Conservation (phyloP, 2,888 invertebrate species). For the Melieria picta region DNA sequence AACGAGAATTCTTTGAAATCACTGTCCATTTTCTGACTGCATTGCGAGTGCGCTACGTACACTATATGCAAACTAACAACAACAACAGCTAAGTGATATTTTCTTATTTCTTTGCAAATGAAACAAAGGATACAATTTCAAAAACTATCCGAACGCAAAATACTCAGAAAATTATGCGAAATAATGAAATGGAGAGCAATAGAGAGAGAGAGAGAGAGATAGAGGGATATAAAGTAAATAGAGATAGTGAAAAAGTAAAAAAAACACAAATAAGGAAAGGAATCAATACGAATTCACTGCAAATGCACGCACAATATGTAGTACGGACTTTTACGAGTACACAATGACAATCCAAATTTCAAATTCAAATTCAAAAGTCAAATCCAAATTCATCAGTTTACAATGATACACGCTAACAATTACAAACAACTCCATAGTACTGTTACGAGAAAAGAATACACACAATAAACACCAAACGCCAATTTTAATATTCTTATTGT, state of each 20-base stretch:
- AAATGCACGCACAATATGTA: conserved; percentile 19
- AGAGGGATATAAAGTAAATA: conserved; percentile 25
- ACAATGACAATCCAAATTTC: conserved; percentile 20
- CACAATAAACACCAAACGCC: conserved; percentile 64
- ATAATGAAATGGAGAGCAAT: conserved; percentile 28
- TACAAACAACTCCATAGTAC: conserved; percentile 50
- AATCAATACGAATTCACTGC: conserved; percentile 14
- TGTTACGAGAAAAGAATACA: conserved; percentile 41
- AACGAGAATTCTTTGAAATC: too few relatives aligned
- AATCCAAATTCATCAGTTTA: conserved; percentile 46
- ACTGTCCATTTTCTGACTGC: too few relatives aligned
- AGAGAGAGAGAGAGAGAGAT: conserved; percentile 29
- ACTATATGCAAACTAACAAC: too few relatives aligned
- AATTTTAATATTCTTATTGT: conserved; percentile 40
- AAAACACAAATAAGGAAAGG: not conserved
- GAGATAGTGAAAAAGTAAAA: conserved; percentile 15
- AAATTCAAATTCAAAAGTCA: conserved; percentile 6
- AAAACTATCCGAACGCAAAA: conserved; percentile 7
- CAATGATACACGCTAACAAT: conserved; percentile 40
- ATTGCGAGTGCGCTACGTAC: too few relatives aligned
- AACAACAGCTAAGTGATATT: conserved; percentile 26
- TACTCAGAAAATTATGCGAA: conserved; percentile 18
- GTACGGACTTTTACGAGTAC: conserved; percentile 17
- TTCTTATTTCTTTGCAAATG: conserved; percentile 30
- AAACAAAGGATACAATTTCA: conserved; percentile 26